Evolutionary conservation across 2,113 vertebrate genomes (phyloP).

Genomic region (Grammomys dolichurus): DNA sequence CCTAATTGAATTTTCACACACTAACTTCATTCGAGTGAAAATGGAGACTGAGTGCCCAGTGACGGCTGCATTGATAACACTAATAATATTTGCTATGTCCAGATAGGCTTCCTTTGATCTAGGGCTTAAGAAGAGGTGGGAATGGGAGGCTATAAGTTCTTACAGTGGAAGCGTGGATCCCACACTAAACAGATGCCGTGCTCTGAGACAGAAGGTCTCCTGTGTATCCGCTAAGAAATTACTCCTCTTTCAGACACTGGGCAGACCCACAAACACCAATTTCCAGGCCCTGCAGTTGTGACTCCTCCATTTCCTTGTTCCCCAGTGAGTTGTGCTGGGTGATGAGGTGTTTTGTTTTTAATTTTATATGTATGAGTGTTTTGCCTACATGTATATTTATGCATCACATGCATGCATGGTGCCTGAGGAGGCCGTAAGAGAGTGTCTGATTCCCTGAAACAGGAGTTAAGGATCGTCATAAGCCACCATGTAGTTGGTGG

Average conservation of each 20-base stretch:
- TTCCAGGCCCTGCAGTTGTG: rapidly evolving
- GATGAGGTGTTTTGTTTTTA: neutral
- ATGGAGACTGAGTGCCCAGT: neutral
- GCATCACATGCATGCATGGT: neutral
- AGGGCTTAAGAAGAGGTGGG: neutral
- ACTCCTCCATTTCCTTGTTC: neutral
- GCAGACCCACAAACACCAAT: neutral
- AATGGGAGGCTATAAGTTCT: neutral
- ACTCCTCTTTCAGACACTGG: neutral
- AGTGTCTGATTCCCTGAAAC: neutral
- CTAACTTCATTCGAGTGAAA: conserved; percentile 48
- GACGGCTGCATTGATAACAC: rapidly evolving
- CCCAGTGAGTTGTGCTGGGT: neutral
- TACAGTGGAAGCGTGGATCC: rapidly evolving
- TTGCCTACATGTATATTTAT: neutral
- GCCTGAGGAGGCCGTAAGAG: neutral
- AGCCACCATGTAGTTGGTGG: neutral
- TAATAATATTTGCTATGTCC: neutral
- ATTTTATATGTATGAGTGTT: neutral
- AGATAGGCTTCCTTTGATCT: neutral
- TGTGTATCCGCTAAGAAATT: rapidly evolving
- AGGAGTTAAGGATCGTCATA: neutral
- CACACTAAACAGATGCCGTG: neutral
- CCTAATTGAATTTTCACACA: neutral
- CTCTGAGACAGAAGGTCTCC: neutral